Conservation (phyloP, 1,140 invertebrate species). For the Panulirus ornatus region DNA sequence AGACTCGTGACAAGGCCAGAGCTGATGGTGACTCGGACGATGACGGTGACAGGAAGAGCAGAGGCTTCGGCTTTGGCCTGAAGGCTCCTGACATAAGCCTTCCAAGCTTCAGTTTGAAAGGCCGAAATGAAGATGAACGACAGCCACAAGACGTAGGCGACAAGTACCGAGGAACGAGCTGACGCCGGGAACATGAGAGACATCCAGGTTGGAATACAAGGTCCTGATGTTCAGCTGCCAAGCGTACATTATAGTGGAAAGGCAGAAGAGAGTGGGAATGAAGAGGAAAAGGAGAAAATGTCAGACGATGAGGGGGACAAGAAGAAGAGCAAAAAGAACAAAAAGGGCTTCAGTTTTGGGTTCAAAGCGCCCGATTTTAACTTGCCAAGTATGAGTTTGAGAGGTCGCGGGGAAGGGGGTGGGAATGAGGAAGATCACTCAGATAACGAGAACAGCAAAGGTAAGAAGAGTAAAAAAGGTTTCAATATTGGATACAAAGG, state of each 20-base stretch:
- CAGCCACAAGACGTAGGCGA: neutral
- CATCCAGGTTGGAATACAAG: neutral
- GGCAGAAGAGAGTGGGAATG: neutral
- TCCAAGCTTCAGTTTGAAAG: conserved; percentile 27
- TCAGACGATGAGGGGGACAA: conserved; percentile 23
- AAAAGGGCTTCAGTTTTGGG: conserved; percentile 49
- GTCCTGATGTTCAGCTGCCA: conserved; percentile 32
- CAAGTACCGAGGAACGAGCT: too few relatives aligned
- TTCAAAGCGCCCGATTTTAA: conserved; percentile 40
- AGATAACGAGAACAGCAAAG: neutral
- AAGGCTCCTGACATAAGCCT: conserved; percentile 45
- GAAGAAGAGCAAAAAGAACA: conserved; percentile 53
- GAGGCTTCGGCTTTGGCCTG: conserved; percentile 22
- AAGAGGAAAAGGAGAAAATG: conserved; percentile 6
- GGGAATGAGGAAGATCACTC: neutral
- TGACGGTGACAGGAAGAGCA: conserved; percentile 5
- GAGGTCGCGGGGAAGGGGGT: conserved; percentile 16
- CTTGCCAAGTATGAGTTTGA: conserved; percentile 30
- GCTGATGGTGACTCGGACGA: neutral
- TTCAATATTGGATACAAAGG: conserved; percentile 27
- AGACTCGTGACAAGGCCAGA: neutral
- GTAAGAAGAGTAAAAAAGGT: conserved; percentile 10
- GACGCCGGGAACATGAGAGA: neutral
- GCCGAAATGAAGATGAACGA: neutral
- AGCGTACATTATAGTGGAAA: conserved; percentile 23